Percentiles rank a stretch among this genome's conserved stretches.
Conservation (phyloP, 2,888 invertebrate species). For the Myathropa florea region DNA sequence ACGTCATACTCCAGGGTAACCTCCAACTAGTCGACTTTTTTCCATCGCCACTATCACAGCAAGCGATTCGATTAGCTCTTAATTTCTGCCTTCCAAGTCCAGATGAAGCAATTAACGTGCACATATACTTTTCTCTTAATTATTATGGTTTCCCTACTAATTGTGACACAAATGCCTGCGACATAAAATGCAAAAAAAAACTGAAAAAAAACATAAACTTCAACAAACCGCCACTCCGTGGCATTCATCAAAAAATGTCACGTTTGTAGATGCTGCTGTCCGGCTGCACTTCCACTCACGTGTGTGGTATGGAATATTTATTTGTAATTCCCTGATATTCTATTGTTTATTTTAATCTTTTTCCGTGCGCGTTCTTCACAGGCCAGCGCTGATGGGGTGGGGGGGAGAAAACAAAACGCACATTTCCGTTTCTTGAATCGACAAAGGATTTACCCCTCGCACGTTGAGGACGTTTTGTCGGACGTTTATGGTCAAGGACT, state of each 20-base stretch:
- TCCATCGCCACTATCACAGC: background rate
- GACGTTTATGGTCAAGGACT: slow-evolving; percentile 48
- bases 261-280: slow-evolving; percentile 34
- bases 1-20: background rate
- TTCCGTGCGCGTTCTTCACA: background rate
- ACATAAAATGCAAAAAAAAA: background rate
- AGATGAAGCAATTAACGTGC: slow-evolving; percentile 50
- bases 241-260: slow-evolving; percentile 45
- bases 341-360: background rate
- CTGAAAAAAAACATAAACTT: background rate
- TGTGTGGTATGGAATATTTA: background rate
- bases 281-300: slow-evolving; percentile 14
- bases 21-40: background rate
- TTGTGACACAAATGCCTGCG: slow-evolving; percentile 42
- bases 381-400: background rate
- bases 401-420: background rate
- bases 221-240: background rate
- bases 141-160: slow-evolving; percentile 17
- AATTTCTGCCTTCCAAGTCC: slow-evolving; percentile 8
- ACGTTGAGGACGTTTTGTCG: background rate
- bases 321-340: background rate
- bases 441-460: background rate
- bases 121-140: slow-evolving; percentile 7
- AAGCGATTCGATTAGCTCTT: slow-evolving; percentile 10
- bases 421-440: slow-evolving; percentile 2